These are phyloP conservation scores for Pterostichus niger DNA, from an alignment of 2,888 invertebrate species.

Conservation along the genomic window DNA sequence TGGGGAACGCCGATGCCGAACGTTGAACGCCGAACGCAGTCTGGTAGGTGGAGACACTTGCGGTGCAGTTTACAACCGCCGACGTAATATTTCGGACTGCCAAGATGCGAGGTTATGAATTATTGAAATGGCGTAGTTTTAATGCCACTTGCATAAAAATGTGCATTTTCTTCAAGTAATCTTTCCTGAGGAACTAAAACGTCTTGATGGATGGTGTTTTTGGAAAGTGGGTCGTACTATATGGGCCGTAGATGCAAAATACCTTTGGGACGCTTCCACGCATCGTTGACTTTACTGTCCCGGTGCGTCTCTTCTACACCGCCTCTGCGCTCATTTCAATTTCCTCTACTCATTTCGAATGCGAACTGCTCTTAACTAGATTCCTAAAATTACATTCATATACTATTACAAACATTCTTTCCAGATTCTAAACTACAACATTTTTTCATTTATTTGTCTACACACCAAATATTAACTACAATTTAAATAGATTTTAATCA, in stretches of 20 bases:
- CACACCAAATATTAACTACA: too few relatives aligned
- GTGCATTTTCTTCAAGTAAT: constrained; percentile 65
- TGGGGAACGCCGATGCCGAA: too few relatives aligned
- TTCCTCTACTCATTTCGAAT: constrained; percentile 28
- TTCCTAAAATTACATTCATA: constrained; percentile 32
- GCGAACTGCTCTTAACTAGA: constrained; percentile 17
- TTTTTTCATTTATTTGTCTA: too few relatives aligned
- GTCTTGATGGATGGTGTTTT: constrained; percentile 57
- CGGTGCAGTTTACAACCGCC: constrained; percentile 53
- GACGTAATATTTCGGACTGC: constrained; percentile 41
- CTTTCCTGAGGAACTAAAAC: constrained; percentile 38
- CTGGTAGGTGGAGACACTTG: constrained; percentile 60
- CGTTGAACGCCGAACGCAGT: too few relatives aligned
- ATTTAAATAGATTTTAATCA: too few relatives aligned
- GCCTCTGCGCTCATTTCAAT: constrained; percentile 35
- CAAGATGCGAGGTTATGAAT: constrained; percentile 63
- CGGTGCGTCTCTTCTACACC: constrained; percentile 2
- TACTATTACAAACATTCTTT: neutral
- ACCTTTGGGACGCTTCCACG: constrained; percentile 50
- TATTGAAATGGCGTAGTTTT: constrained; percentile 66
- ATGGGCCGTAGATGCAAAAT: constrained; percentile 60
- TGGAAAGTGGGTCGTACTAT: constrained; percentile 49
- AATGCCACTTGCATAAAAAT: constrained; percentile 66
- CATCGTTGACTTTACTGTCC: constrained; percentile 41
- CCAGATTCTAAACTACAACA: neutral